phyloP scores from a whole-genome alignment of 2,113 vertebrate species.

The Oncorhynchus tshawytscha region DNA sequence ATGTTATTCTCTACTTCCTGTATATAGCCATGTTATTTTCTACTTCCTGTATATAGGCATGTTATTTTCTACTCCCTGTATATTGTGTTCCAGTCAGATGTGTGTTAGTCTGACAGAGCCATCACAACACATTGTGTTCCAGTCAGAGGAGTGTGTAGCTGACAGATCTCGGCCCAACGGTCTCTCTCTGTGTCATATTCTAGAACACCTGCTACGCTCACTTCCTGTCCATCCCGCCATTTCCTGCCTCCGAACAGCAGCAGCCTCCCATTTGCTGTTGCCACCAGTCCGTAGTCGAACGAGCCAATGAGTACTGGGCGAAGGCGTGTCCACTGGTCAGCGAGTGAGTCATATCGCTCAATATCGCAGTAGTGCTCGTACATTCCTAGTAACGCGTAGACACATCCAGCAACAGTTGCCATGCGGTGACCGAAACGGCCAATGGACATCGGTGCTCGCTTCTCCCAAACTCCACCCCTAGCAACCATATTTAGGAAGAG shows the following conservation, averaged over 20 bases:
- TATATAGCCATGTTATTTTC: too few relatives aligned
- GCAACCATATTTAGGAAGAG: slow-evolving; percentile 63
- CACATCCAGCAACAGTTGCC: slow-evolving; percentile 76
- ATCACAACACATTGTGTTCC: slow-evolving; percentile 85
- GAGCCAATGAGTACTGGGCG: slow-evolving; percentile 81
- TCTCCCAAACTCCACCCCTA: slow-evolving; percentile 73
- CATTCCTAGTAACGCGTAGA: slow-evolving; percentile 90
- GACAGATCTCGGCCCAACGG: slow-evolving; percentile 87
- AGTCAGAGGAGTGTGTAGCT: slow-evolving; percentile 81
- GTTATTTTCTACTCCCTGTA: too few relatives aligned
- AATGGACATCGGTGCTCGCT: slow-evolving; percentile 84
- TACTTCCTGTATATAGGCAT: too few relatives aligned
- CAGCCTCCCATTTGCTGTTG: slow-evolving; percentile 72
- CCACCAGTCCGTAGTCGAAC: slow-evolving; percentile 86
- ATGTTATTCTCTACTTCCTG: too few relatives aligned
- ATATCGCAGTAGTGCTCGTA: slow-evolving; percentile 95
- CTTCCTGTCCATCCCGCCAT: slow-evolving; percentile 85
- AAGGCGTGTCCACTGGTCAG: slow-evolving; percentile 87
- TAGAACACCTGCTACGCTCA: slow-evolving; percentile 82
- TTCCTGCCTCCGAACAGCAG: slow-evolving; percentile 89
- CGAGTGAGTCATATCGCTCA: slow-evolving; percentile 79
- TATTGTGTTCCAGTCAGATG: too few relatives aligned
- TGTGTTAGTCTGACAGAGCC: slow-evolving; percentile 72
- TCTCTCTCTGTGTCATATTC: slow-evolving; percentile 87
- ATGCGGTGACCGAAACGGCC: slow-evolving; percentile 90